These are phyloP conservation scores for Myotis daubentonii DNA, from an alignment of 2,797 vertebrate species.

Conservation along the genomic window DNA sequence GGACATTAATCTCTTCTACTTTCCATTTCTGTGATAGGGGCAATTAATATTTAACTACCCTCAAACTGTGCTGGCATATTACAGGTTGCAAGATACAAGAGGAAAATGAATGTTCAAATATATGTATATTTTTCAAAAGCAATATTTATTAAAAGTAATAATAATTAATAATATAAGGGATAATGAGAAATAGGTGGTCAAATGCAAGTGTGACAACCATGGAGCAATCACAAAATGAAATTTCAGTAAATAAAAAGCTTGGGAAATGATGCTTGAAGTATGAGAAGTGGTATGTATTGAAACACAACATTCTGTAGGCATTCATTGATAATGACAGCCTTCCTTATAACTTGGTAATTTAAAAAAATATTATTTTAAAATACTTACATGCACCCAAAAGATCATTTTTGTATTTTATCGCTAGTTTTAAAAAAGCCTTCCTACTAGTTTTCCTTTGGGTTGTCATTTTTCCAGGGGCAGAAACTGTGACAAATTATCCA, in stretches of 20 bases:
- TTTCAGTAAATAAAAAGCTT: not conserved
- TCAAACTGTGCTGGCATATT: not conserved
- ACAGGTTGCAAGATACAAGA: not conserved
- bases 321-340: not conserved
- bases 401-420: conserved; percentile 2
- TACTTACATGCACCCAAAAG: conserved; percentile 5
- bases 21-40: not conserved
- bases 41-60: not conserved
- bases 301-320: not conserved
- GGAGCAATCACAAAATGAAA: not conserved
- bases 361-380: not conserved
- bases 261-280: not conserved
- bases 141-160: not conserved
- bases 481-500: conserved; percentile 84
- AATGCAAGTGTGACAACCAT: not conserved
- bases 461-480: conserved; percentile 80
- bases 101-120: not conserved
- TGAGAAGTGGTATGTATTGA: not conserved
- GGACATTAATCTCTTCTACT: not conserved
- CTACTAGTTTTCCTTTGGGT: conserved; percentile 73
- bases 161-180: not conserved
- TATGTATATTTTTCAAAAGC: not conserved
- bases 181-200: not conserved
- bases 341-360: not conserved
- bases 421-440: conserved; percentile 34